phyloP scores from a whole-genome alignment of 2,888 invertebrate species.

The Polyploca ridens region DNA sequence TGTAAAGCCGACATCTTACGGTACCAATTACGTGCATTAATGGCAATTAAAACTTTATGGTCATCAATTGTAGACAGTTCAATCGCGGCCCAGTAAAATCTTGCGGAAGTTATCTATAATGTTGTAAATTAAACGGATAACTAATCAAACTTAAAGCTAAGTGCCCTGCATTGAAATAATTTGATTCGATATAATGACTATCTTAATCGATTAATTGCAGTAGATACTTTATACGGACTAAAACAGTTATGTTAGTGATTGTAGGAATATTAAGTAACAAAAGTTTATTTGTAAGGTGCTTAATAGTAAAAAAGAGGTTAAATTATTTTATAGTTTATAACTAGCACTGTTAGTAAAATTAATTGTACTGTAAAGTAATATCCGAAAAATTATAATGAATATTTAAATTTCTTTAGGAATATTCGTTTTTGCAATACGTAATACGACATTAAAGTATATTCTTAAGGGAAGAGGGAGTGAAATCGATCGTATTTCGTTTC shows the following conservation, averaged over 20 bases:
- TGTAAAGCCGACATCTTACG: background rate
- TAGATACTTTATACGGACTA: too few species aligned
- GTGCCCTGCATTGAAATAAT: background rate
- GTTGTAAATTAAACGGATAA: conserved; percentile 1
- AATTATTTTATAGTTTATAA: too few species aligned
- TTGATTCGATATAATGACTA: background rate
- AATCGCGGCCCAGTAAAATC: conserved; percentile 4
- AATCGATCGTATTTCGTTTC: conserved; percentile 41
- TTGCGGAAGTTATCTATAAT: conserved; percentile 2
- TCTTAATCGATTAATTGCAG: too few species aligned
- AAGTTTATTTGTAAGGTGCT: background rate
- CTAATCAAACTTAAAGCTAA: background rate
- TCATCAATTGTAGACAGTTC: background rate
- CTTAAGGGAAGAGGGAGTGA: conserved; percentile 28
- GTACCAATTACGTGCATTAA: conserved; percentile 13
- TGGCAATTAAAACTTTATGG: conserved; percentile 6
- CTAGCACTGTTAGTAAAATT: too few species aligned
- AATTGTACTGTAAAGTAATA: too few species aligned
- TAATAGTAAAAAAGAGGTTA: too few species aligned
- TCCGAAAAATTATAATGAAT: too few species aligned
- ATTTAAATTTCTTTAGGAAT: background rate
- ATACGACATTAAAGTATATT: conserved; percentile 22
- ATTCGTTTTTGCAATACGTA: conserved; percentile 13
- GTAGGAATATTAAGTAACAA: too few species aligned
- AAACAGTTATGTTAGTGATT: background rate